Evolutionary conservation across 2,113 vertebrate species (phyloP), one percentile per base, ranked within the genome.

Genomic region (Nycticorax nycticorax): DNA sequence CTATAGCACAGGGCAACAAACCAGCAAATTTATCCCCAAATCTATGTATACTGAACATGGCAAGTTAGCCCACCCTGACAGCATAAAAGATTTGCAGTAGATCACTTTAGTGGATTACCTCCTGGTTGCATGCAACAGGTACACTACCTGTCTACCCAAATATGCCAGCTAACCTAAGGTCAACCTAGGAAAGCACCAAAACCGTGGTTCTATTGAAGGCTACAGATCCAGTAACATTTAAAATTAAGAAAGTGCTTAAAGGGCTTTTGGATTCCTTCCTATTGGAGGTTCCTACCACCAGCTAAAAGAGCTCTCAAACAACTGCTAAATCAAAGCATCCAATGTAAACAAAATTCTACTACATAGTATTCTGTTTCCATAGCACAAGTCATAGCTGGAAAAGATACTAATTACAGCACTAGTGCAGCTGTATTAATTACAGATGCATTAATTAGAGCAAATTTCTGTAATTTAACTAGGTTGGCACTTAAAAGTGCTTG

Each of bases 391-490:
- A 67, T 37, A 67, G 62, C 48, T 88, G 83, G 72, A 93, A 86
- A 86, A 85, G 39, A 88, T 47, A 67, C 52, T 75, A 94, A 94
- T 94, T 96, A 91, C 66, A 84, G 47, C 60, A 92, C 68, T 71
- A 67, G 24, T 56, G 63, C 85, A 85, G 88, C 78, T 92, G 48
- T 93, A 93, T 96, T 96, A 96, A 88, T 93, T 94, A 86, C 86
- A 91, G 76, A 5, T 89, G 56, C 73, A 95, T 92, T 92, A 96
- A 89, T 92, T 91, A 81, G 47, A 81, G n/a, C 35, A 93, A 95
- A 93, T 91, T 72, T 83, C 86, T 88, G 68, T 93, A 85, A 96
- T 80, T 94, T 83, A 72, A 89, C 52, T 75, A 89, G 76, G 69
- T 68, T 94, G 79, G 73, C 80, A 89, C 79, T 94, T 88, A 45